These are phyloP conservation scores for Furcifer pardalis DNA, from an alignment of 2,797 vertebrate genomes.

Conservation along the genomic window DNA sequence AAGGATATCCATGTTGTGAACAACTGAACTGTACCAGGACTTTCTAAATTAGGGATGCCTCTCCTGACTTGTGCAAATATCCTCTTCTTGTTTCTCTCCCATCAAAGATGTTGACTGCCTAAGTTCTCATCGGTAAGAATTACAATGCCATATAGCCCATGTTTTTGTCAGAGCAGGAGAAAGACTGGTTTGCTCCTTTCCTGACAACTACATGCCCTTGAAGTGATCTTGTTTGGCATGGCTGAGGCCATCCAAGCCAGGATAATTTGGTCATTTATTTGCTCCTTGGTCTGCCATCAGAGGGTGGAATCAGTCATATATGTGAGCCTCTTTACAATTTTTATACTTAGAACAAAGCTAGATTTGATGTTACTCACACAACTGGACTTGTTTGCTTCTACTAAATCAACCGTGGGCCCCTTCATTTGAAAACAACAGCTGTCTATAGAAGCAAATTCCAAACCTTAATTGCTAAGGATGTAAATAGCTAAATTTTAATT, in stretches of 20 bases:
- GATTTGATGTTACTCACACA: background rate
- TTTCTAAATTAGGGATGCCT: background rate
- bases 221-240: too few relatives aligned
- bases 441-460: background rate
- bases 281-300: background rate
- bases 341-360: background rate
- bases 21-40: background rate
- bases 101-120: background rate
- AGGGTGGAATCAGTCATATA: background rate
- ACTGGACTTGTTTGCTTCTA: background rate
- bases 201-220: too few relatives aligned
- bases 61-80: background rate
- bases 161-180: too few relatives aligned
- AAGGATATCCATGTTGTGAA: too few relatives aligned
- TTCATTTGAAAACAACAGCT: background rate
- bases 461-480: background rate
- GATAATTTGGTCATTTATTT: too few relatives aligned
- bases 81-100: too few relatives aligned
- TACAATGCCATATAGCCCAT: too few relatives aligned
- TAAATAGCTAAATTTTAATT: background rate
- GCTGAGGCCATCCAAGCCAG: too few relatives aligned
- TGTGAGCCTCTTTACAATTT: background rate
- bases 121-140: too few relatives aligned
- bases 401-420: background rate
- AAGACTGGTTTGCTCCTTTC: too few relatives aligned